Evolutionary conservation across 2,797 vertebrate species (phyloP).

Genomic region (Lagorchestes hirsutus): DNA sequence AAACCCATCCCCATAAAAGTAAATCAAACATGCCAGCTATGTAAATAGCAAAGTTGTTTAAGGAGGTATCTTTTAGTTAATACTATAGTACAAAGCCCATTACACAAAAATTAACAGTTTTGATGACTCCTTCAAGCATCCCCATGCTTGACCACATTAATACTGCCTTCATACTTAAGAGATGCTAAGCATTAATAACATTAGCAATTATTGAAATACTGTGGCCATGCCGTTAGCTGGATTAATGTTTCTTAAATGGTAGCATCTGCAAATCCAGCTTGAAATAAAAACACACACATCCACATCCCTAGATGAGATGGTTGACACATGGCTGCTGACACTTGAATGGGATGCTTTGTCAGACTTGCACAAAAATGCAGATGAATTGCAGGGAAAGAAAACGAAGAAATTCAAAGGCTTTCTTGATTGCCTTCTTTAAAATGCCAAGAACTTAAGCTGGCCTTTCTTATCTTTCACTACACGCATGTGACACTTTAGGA

Average conservation of each 20-base stretch:
- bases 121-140: conserved; percentile 53
- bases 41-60: conserved; percentile 59
- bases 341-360: conserved; percentile 87
- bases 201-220: conserved; percentile 79
- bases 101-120: conserved; percentile 70
- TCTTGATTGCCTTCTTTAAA: conserved; percentile 88
- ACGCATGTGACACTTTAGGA: conserved; percentile 86
- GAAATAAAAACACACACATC: conserved; percentile 83
- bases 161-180: conserved; percentile 74
- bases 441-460: conserved; percentile 88
- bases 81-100: conserved; percentile 68
- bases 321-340: conserved; percentile 78
- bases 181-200: conserved; percentile 73
- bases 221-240: conserved; percentile 69
- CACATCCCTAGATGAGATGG: conserved; percentile 65
- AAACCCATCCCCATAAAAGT: conserved; percentile 53
- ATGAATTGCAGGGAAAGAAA: conserved; percentile 83
- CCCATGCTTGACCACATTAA: conserved; percentile 68
- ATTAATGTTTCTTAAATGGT: conserved; percentile 76
- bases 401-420: conserved; percentile 85
- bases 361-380: conserved; percentile 86
- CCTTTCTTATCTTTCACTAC: conserved; percentile 87
- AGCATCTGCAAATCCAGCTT: conserved; percentile 84
- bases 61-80: conserved; percentile 67
- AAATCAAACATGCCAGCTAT: conserved; percentile 56